Evolutionary conservation across 2,113 vertebrate species (phyloP).

Genomic region (Triplophysa tibetana): DNA sequence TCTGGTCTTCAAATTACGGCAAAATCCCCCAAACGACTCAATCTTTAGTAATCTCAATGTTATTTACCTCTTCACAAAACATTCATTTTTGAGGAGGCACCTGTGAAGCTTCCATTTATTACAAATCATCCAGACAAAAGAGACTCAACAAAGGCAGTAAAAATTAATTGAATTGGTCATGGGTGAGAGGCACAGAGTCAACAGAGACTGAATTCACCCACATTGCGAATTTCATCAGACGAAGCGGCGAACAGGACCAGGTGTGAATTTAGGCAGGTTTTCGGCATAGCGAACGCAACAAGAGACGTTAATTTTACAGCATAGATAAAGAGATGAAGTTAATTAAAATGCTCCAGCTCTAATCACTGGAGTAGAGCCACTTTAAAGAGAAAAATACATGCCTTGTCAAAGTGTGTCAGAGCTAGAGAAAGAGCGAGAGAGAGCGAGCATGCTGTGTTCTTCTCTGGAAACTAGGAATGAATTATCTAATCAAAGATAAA

Average conservation of each 20-base stretch:
- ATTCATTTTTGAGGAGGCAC: neutral
- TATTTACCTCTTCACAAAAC: neutral
- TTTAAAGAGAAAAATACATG: conserved; percentile 48
- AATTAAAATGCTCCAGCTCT: conserved; percentile 53
- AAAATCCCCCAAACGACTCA: neutral
- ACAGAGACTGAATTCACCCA: conserved; percentile 2
- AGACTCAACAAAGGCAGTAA: neutral
- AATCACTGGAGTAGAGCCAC: conserved; percentile 46
- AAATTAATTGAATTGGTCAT: conserved; percentile 29
- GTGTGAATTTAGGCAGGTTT: conserved; percentile 46
- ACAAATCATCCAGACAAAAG: conserved; percentile 9
- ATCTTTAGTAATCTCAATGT: neutral
- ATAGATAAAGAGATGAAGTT: conserved; percentile 52
- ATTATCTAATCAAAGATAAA: conserved; percentile 56
- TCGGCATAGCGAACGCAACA: conserved; percentile 24
- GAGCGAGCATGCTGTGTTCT: conserved; percentile 41
- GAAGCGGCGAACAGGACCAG: conserved; percentile 19
- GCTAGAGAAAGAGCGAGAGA: conserved; percentile 23
- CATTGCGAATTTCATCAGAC: conserved; percentile 13
- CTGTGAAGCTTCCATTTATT: neutral
- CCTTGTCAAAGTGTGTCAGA: conserved; percentile 44
- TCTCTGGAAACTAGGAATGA: conserved; percentile 44
- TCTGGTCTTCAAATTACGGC: neutral
- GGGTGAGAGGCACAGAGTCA: neutral
- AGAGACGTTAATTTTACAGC: conserved; percentile 42